Conservation (phyloP, 2,797 vertebrate species). For the Mionectes olivaceus region DNA sequence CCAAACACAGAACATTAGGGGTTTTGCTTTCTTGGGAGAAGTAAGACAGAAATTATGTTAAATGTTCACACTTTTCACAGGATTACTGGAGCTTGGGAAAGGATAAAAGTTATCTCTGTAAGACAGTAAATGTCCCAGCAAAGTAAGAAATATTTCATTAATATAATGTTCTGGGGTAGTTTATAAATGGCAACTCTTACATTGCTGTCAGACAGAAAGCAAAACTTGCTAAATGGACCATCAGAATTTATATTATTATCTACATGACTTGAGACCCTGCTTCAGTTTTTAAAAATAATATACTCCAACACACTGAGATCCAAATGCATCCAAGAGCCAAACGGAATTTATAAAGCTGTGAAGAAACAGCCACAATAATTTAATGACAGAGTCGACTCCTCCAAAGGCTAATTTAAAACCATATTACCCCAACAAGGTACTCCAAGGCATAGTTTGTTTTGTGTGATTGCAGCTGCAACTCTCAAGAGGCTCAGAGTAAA, state of each 20-base stretch:
- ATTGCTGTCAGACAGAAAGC: not conserved
- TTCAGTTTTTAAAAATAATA: not conserved
- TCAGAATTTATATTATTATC: not conserved
- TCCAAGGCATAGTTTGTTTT: constrained; percentile 36
- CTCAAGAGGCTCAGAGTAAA: constrained; percentile 1
- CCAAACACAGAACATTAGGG: not conserved
- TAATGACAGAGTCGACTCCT: constrained; percentile 11
- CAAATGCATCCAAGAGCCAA: not conserved
- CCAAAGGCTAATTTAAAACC: constrained; percentile 40
- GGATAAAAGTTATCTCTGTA: not conserved
- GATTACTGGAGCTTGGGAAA: not conserved
- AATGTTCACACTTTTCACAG: not conserved
- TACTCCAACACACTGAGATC: not conserved
- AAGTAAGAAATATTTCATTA: not conserved
- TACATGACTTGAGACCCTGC: not conserved
- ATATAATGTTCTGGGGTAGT: not conserved
- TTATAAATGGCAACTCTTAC: not conserved
- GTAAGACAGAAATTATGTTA: not conserved
- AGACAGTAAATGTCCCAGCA: not conserved
- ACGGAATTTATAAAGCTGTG: not conserved
- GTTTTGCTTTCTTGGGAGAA: not conserved
- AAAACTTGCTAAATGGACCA: not conserved
- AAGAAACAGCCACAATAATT: constrained; percentile 11
- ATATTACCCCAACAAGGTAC: constrained; percentile 22
- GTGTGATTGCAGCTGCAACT: not conserved